Evolutionary conservation across 2,797 vertebrate species (phyloP), one percentile per base, ranked within the genome.

Genomic region (Labeo calbasu): DNA sequence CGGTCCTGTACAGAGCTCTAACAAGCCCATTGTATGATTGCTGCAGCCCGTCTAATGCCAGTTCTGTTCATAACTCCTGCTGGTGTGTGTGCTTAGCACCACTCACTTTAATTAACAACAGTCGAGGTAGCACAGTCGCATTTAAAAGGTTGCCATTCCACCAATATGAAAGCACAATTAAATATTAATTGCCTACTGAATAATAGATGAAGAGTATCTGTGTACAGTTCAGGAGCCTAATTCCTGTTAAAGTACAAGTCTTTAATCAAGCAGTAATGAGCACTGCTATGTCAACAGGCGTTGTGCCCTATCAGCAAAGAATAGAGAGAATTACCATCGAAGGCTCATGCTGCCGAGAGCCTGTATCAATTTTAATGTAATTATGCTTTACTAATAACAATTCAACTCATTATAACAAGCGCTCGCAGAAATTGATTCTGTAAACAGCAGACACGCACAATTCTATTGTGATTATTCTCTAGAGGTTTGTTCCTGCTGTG

Each of bases 201-300:
- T 89, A 88, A 89, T 89, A 87, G 79, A 90, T 87, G 82, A 86
- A 83, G 69, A 83, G 89, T 86, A 85, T 90, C 75, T 87, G 86
- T 90, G 85, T 90, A 87, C 85, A 87, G 85, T 87, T 88, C 79
- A 86, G 84, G 78, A 90, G 87, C 84, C 80, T 86, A 87, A 87
- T 88, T 88, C 86, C 83, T 83, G 87, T 87, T 89, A 86, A 89
- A 88, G 82, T 83, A 87, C 78, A 86, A 88, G 82, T 86, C 87
- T 86, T 90, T 89, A 89, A 89, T 90, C 85, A 89, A 84, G 84
- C 83, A 65, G 85, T 87, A 89, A 89, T 87, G 86, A 87, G 87
- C 82, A 81, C 36, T 78, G 80, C 82, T 85, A 84, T 86, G 82
- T 85, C 79, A 86, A 87, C 82, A 87, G 59, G 77, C 83, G 69